Evolutionary conservation across 2,113 vertebrate species (phyloP).

Genomic region (rabbit (Oryctolagus cuniculus)): DNA sequence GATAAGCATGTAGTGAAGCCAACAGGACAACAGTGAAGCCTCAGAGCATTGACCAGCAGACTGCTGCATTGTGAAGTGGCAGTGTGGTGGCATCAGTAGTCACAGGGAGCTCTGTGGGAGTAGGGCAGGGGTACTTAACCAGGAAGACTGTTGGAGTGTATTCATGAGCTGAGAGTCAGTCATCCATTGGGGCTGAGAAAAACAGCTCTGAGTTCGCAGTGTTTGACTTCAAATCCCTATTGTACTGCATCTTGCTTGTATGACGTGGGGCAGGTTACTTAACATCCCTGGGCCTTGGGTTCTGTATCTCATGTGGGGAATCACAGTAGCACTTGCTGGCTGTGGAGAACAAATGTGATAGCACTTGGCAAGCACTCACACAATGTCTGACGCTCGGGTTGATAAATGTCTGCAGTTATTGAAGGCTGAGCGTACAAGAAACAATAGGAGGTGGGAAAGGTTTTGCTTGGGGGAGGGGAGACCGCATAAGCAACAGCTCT

Average conservation of each 20-base stretch:
- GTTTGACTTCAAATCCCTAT: constrained; percentile 20
- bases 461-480: not conserved
- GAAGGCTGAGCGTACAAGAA: not conserved
- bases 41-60: not conserved
- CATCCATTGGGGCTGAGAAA: not conserved
- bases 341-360: not conserved
- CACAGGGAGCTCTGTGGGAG: not conserved
- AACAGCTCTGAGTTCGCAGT: not conserved
- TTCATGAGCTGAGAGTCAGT: not conserved
- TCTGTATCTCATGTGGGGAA: not conserved
- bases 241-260: not conserved
- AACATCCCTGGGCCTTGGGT: constrained; percentile 25
- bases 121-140: not conserved
- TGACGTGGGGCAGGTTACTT: constrained; percentile 29
- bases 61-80: rapidly evolving
- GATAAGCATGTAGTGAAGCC: not conserved
- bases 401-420: not conserved
- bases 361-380: not conserved
- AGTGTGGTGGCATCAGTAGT: not conserved
- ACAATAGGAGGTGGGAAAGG: not conserved
- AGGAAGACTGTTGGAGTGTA: not conserved
- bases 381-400: rapidly evolving
- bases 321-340: not conserved
- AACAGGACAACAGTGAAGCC: not conserved
- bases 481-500: not conserved